Conservation (phyloP, 2,888 invertebrate genomes). For the Thyatira batis region DNA sequence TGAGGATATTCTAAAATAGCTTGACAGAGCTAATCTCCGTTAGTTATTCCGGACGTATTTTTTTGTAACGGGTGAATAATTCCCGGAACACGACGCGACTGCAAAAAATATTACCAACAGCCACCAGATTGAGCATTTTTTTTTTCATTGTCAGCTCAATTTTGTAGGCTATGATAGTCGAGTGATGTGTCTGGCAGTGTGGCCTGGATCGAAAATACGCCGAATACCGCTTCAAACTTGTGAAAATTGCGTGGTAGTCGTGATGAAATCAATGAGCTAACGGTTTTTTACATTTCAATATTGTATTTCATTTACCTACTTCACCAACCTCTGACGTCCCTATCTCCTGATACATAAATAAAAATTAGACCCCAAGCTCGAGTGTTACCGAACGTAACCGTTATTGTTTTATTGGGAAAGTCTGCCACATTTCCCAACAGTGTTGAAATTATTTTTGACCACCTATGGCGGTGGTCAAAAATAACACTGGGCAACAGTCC, state of each 20-base stretch:
- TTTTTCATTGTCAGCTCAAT: conserved; percentile 38
- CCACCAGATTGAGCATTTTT: conserved; percentile 10
- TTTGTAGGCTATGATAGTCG: conserved; percentile 40
- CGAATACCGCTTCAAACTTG: not conserved
- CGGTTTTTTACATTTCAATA: no score
- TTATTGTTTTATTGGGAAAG: no score
- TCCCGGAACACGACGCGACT: conserved; percentile 29
- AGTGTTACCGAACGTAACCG: no score
- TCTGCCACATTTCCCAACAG: no score
- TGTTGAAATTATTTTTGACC: no score
- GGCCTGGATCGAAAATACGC: not conserved
- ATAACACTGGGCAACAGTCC: no score
- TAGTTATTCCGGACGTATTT: conserved; percentile 7
- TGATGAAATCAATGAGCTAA: no score
- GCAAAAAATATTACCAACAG: conserved; percentile 39
- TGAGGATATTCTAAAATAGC: conserved; percentile 15
- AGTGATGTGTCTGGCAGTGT: conserved; percentile 28
- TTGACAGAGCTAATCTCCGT: conserved; percentile 8
- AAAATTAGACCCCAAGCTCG: no score
- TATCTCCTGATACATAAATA: no score
- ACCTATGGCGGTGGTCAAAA: no score
- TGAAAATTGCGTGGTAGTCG: not conserved
- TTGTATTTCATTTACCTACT: no score
- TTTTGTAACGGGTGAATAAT: conserved; percentile 30
- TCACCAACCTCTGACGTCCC: no score